These are phyloP conservation scores for Myodes glareolus DNA, from an alignment of 2,113 vertebrate genomes.

Conservation along the genomic window DNA sequence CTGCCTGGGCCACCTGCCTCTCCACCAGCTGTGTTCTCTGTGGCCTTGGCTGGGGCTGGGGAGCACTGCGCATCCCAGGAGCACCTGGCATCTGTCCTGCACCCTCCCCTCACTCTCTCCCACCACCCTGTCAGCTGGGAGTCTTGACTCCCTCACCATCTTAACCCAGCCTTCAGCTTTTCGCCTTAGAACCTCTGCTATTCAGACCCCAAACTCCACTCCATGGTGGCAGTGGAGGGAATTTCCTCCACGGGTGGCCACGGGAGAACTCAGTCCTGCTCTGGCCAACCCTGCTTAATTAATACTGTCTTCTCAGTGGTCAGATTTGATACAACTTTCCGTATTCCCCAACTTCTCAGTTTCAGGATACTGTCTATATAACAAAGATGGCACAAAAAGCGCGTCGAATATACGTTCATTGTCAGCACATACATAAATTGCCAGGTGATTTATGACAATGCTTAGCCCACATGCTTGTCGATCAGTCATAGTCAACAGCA, in stretches of 20 bases:
- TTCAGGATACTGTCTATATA: neutral
- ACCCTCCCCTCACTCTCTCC: neutral
- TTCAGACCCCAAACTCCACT: slow-evolving; percentile 16
- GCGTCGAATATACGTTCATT: neutral
- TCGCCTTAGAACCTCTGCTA: neutral
- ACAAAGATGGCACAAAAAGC: neutral
- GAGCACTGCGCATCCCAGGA: neutral
- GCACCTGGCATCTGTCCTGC: neutral
- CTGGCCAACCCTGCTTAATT: neutral
- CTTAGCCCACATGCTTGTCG: neutral
- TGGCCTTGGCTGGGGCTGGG: neutral
- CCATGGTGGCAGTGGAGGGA: neutral
- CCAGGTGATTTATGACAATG: neutral
- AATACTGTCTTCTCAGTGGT: neutral
- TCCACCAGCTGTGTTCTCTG: neutral
- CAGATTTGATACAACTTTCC: neutral
- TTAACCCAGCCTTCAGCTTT: neutral
- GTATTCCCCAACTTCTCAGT: neutral
- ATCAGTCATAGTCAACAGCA: neutral
- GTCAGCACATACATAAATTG: neutral
- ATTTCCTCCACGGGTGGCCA: neutral
- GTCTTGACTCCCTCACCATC: neutral
- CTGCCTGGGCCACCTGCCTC: neutral
- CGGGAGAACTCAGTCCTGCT: neutral
- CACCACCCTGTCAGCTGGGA: neutral